These are phyloP conservation scores for Phycodurus eques DNA, from an alignment of 2,113 vertebrate genomes.

Conservation along the genomic window DNA sequence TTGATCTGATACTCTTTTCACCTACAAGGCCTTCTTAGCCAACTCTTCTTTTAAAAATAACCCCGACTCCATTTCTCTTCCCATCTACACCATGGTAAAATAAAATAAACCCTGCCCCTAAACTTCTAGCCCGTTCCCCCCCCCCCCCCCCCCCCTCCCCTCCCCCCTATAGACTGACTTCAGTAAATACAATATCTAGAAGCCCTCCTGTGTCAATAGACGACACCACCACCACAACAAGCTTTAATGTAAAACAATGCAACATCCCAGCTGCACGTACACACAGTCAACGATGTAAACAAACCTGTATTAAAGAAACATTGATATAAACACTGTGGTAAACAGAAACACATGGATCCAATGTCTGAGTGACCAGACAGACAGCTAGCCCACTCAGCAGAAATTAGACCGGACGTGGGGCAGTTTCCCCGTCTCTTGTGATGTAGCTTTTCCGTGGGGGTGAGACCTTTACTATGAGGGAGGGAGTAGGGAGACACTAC, in stretches of 20 bases:
- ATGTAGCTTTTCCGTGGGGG: constrained; percentile 32
- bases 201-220: constrained; percentile 8
- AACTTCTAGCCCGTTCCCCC: too few species aligned
- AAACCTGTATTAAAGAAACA: background rate
- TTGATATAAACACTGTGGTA: constrained; percentile 4
- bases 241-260: constrained; percentile 4
- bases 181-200: background rate
- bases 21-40: too few species aligned
- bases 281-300: background rate
- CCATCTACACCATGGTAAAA: too few species aligned
- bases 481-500: background rate
- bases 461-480: constrained; percentile 6
- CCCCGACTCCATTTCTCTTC: too few species aligned
- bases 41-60: too few species aligned
- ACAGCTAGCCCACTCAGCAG: constrained; percentile 36
- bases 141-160: too few species aligned
- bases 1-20: too few species aligned
- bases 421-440: constrained; percentile 22
- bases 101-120: too few species aligned
- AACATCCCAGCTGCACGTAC: background rate
- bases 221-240: background rate
- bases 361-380: constrained; percentile 23
- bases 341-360: constrained; percentile 2
- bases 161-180: too few species aligned
- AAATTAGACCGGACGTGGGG: constrained; percentile 25